phyloP scores from a whole-genome alignment of 1,140 invertebrate genomes.

The Eriosoma lanigerum region DNA sequence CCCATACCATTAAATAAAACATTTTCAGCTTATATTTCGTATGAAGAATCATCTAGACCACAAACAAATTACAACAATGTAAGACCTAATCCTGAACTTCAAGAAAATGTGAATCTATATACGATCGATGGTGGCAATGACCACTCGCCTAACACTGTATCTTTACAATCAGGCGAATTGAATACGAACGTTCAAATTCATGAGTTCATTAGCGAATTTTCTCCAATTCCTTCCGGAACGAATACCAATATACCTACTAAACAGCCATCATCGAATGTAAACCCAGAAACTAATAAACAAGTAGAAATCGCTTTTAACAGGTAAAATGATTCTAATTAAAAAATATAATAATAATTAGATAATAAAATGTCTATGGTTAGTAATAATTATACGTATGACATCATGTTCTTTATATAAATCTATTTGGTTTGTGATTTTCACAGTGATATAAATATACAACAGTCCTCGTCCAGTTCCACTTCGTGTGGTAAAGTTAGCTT shows the following conservation, averaged over 20 bases:
- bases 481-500: constrained; percentile 53
- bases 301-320: no score
- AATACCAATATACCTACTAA: background rate
- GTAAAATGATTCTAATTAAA: no score
- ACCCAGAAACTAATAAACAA: no score
- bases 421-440: no score
- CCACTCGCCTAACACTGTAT: constrained; percentile 10
- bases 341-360: no score
- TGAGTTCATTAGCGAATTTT: background rate
- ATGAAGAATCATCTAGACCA: background rate
- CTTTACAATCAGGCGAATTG: constrained; percentile 7
- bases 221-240: no score
- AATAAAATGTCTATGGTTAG: no score
- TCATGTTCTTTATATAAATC: no score
- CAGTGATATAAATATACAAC: background rate
- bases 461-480: background rate
- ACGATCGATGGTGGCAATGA: background rate
- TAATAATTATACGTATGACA: no score
- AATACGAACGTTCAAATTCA: background rate
- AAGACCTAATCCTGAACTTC: constrained; percentile 28
- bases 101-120: no score
- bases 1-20: no score
- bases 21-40: background rate
- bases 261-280: background rate
- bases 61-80: background rate